A percentile compares a stretch with the other conserved stretches of the same genome.
phyloP scores from a whole-genome alignment of 2,797 vertebrate species.

The Lindbergichthys nudifrons region DNA sequence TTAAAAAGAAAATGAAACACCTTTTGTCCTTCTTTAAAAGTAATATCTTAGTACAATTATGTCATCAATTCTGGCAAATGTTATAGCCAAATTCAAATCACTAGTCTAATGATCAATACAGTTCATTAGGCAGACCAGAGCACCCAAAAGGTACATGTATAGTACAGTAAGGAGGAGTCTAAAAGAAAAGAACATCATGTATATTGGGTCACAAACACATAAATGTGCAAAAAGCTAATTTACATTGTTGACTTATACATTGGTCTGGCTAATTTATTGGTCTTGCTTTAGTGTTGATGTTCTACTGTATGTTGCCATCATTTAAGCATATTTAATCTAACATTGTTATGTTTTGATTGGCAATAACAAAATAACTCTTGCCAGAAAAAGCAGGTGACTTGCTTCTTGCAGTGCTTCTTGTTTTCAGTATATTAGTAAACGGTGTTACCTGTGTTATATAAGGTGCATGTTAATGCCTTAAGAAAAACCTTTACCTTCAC shows the following conservation, averaged over 20 bases:
- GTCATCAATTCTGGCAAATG: background rate
- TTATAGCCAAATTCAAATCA: background rate
- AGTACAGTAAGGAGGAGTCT: too few species aligned
- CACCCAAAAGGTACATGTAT: too few species aligned
- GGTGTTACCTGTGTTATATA: background rate
- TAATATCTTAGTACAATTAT: background rate
- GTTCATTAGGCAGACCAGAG: too few species aligned
- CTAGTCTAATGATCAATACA: background rate
- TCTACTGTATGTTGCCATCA: background rate
- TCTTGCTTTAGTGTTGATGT: background rate
- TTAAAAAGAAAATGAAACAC: too few species aligned
- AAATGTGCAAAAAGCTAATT: background rate
- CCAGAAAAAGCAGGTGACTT: background rate
- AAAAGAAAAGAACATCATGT: too few species aligned
- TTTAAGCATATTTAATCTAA: conserved; percentile 4
- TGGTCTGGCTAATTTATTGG: background rate
- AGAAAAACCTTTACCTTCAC: background rate
- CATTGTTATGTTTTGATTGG: background rate
- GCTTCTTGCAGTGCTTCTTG: background rate
- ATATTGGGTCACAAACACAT: too few species aligned
- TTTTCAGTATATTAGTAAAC: background rate
- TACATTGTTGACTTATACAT: background rate
- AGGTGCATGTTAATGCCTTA: conserved; percentile 4
- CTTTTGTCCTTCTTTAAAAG: background rate
- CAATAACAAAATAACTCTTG: conserved; percentile 2